phyloP scores from a whole-genome alignment of 2,888 invertebrate genomes.

The Arrhopalites spinosus region DNA sequence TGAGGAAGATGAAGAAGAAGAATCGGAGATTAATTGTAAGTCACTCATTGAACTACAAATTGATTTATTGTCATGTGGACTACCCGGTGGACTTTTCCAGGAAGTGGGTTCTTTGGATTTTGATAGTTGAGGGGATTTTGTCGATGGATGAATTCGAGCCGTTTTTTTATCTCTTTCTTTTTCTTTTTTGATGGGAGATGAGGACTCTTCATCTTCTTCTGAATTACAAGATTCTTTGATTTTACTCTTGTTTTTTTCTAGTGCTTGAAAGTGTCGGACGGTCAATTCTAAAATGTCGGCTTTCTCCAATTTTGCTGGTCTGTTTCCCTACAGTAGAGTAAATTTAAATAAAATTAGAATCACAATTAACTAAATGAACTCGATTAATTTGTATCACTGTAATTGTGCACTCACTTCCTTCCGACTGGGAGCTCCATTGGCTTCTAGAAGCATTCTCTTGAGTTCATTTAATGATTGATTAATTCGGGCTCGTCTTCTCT shows the following conservation, averaged over 20 bases:
- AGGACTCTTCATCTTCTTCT: background rate
- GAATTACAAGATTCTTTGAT: background rate
- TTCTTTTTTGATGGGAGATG: background rate
- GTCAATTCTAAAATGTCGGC: slow-evolving; percentile 71
- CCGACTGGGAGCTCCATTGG: slow-evolving; percentile 50
- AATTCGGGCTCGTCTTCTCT: slow-evolving; percentile 64
- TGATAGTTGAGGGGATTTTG: slow-evolving; percentile 20
- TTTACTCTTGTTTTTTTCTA: too few species aligned
- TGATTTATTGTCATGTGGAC: slow-evolving; percentile 4
- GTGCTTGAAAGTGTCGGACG: slow-evolving; percentile 66
- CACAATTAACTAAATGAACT: background rate
- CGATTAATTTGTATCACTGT: background rate
- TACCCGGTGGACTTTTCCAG: slow-evolving; percentile 6
- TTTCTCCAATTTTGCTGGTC: slow-evolving; percentile 68
- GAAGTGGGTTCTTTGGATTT: slow-evolving; percentile 23
- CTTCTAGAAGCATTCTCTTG: slow-evolving; percentile 62
- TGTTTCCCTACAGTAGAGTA: slow-evolving; percentile 38
- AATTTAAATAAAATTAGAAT: background rate
- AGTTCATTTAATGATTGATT: slow-evolving; percentile 65
- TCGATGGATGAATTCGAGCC: slow-evolving; percentile 10
- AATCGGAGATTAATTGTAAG: too few species aligned
- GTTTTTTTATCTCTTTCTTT: slow-evolving; percentile 1
- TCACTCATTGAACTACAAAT: too few species aligned
- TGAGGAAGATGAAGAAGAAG: background rate
- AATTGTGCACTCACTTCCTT: slow-evolving; percentile 56